Conservation (phyloP, 2,888 invertebrate genomes). For the Capitulum mitella region DNA sequence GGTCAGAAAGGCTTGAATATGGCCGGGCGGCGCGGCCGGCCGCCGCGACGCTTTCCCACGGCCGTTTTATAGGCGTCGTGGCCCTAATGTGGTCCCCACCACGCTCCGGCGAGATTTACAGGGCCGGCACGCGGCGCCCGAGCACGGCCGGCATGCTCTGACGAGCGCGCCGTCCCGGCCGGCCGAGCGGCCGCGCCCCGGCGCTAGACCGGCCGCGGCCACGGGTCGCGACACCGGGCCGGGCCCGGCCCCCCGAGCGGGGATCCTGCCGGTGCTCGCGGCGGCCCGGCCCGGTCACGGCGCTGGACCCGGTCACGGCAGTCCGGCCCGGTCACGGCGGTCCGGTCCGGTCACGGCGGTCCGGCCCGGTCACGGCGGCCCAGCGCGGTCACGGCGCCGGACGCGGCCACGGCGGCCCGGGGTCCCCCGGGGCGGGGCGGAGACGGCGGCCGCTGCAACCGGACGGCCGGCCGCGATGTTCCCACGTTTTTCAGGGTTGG, state of each 20-base stretch:
- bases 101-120: slow-evolving; percentile 10
- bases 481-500: slow-evolving; percentile 2
- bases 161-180: not conserved
- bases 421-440: too few species aligned
- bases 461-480: not conserved
- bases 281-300: not conserved
- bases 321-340: too few species aligned
- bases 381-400: too few species aligned
- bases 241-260: too few species aligned
- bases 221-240: too few species aligned
- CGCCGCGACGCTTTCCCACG: slow-evolving; percentile 1
- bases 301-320: too few species aligned
- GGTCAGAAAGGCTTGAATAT: slow-evolving; percentile 15
- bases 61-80: not conserved
- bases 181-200: not conserved
- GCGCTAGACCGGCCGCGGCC: too few species aligned
- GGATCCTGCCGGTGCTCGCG: not conserved
- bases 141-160: not conserved
- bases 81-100: not conserved
- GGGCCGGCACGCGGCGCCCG: not conserved
- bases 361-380: too few species aligned
- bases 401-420: too few species aligned
- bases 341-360: too few species aligned
- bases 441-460: not conserved
- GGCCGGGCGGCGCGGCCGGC: not conserved